These are phyloP conservation scores for Peromyscus leucopus DNA, from an alignment of 2,113 vertebrate genomes.

Conservation along the genomic window DNA sequence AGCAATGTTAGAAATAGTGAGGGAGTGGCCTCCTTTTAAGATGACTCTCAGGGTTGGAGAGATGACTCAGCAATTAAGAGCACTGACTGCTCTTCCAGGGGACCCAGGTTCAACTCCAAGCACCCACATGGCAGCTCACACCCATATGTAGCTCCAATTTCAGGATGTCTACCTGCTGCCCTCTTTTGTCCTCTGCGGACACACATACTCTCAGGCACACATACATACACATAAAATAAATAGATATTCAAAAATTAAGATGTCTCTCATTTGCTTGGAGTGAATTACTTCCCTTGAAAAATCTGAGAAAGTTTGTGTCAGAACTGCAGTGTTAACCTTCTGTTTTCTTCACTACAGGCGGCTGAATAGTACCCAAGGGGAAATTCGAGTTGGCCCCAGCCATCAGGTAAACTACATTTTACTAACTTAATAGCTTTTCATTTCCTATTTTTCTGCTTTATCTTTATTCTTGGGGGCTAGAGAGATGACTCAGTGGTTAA, in stretches of 20 bases:
- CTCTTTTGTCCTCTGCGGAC: background rate
- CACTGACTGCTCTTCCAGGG: background rate
- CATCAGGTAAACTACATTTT: conserved; percentile 93
- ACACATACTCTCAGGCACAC: background rate
- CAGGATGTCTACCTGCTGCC: background rate
- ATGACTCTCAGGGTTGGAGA: background rate
- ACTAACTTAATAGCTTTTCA: background rate
- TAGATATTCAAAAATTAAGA: background rate
- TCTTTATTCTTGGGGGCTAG: background rate
- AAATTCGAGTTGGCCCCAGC: conserved; percentile 98
- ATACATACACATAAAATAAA: background rate
- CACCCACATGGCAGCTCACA: background rate
- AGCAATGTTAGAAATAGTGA: background rate
- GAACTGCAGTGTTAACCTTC: conserved; percentile 36
- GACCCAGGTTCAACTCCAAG: background rate
- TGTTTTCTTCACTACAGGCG: conserved; percentile 89
- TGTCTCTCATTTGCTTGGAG: background rate
- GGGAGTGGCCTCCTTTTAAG: too few relatives aligned
- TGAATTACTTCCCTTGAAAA: conserved; percentile 5
- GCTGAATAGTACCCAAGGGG: conserved; percentile 99
- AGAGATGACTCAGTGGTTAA: background rate
- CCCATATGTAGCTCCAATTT: background rate
- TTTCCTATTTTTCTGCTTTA: background rate
- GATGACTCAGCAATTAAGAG: background rate
- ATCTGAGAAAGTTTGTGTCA: background rate